Evolutionary conservation across 2,888 invertebrate genomes (phyloP).

Genomic region (Muscina levida): DNA sequence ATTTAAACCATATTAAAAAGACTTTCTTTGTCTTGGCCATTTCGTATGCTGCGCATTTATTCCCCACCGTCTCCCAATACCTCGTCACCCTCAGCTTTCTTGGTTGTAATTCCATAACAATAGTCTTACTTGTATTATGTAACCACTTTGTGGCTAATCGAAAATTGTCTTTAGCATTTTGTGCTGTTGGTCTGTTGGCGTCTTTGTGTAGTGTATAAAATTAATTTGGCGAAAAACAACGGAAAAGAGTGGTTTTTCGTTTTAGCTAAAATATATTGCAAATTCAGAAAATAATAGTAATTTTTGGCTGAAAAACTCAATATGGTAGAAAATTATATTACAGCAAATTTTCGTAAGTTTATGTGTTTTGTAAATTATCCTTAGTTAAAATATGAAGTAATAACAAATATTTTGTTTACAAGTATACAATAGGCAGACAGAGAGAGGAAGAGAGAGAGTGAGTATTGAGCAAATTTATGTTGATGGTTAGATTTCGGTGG

Average conservation of each 20-base stretch:
- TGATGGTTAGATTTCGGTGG: too few species aligned
- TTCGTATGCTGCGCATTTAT: neutral
- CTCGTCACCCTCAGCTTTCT: too few species aligned
- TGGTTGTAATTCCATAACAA: neutral
- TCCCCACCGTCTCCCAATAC: too few species aligned
- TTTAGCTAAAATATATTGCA: too few species aligned
- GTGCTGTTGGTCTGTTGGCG: neutral
- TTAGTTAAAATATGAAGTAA: too few species aligned
- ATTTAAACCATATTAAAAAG: slow-evolving; percentile 5
- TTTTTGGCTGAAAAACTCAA: neutral
- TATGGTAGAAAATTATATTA: neutral
- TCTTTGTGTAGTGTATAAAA: too few species aligned
- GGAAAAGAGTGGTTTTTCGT: too few species aligned
- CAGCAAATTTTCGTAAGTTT: neutral
- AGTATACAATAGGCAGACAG: too few species aligned
- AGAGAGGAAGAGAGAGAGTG: too few species aligned
- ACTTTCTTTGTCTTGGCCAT: slow-evolving; percentile 27
- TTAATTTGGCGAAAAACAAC: too few species aligned
- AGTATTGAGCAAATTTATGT: too few species aligned
- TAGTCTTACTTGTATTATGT: neutral
- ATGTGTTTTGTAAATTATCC: neutral
- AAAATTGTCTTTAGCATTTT: neutral
- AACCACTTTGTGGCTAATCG: neutral
- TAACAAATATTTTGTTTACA: too few species aligned
- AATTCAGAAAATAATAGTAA: neutral